Base-by-base conservation (phyloP, 1,140 invertebrate species). In the Steinernema feltiae region DNA sequence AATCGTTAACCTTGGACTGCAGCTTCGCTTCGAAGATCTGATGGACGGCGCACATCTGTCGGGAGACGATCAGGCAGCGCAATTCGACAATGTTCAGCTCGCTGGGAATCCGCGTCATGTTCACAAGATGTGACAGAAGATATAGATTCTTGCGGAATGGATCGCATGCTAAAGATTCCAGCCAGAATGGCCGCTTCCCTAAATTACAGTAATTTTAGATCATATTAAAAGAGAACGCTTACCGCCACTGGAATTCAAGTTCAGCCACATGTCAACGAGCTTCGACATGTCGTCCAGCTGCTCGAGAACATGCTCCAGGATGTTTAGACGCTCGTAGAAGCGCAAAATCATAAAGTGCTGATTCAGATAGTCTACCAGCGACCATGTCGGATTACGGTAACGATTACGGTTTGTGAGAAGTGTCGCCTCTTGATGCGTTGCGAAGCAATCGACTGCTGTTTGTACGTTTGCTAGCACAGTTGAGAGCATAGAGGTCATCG, bases 281-380 rank as follows among this genome's bases (percentile, higher is more conserved):
- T 63, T 63, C 7, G 53, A 63, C 53, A 63, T 15, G 53, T 63
- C 63, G 32, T 81, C 80, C 71, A 81, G 35, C 53, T 83, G 81
- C 32, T 46, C 17, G 15, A 81, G 63, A 29, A 77, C 76, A 71
- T 48, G 18, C 48, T 81, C 80, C 32, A 81, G 72, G 24, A 81
- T 69, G 7, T 78, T 78, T 70, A 81, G 70, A 69, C 74, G 80
- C 81, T 78, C 75, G 72, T 82, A 81, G 31, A 81, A 81, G 24
- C 70, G 71, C 35, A 48, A 74, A 1, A 83, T 30, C 48, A 48
- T 72, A 32, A 82, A 83, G 72, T 81, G 46, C 32, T 74, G 73
- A 74, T 74, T 74, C 2, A 74, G 30, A 73, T 82, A 79, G n/a
- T 48, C 69, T 15, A 35, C 46, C 29, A 79, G 29, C 32, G 24